Base-by-base conservation (phyloP, 2,113 vertebrate genomes). In the Porphyrio hochstetteri region DNA sequence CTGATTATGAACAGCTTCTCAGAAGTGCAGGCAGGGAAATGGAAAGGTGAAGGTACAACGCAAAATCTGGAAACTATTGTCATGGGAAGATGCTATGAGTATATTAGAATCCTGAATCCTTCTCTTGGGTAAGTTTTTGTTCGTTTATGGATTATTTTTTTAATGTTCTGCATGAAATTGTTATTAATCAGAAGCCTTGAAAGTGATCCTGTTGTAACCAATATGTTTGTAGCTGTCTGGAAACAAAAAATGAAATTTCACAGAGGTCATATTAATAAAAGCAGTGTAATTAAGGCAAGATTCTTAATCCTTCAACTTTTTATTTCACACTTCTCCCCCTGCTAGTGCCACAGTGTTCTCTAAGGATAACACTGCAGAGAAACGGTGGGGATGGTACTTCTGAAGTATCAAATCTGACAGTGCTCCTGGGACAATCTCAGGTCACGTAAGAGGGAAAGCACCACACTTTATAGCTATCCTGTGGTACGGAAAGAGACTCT, bases 81-180 rank as follows among this genome's bases (percentile, higher is more conserved):
- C 64, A 93, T 96, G 91, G 98, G 98, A 90, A 98, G 98, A 76
- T 98, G 98, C 46, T 84, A 96, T 35, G 97, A 98, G 29, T 98
- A 97, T 86, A 85, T 90, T 17, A 79, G 80, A 53, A 46, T 91
- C 82, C 75, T 97, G 81, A 96, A 95, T 85, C 96, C 97, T 11
- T 59, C 91, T 71, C 87, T 96, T 83, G 92, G 98, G 98, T 98
- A 97, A 98, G 98, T 93, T 75, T 75, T 91, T 82, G 57, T 24
- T 72, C 71, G 20, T 75, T 86, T 94, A 28, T 90, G 42, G 40
- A 69, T 86, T 71, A 29, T 4, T 60, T 82, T 91, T 81, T 81
- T 52, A 86, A 24, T 78, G 16, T 88, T 88, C 60, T 53, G 23
- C 55, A 46, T 13, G 19, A 74, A 91, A 48, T 48, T 2, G 0